phyloP scores from a whole-genome alignment of 2,113 vertebrate genomes.

The Gavialis gangeticus region DNA sequence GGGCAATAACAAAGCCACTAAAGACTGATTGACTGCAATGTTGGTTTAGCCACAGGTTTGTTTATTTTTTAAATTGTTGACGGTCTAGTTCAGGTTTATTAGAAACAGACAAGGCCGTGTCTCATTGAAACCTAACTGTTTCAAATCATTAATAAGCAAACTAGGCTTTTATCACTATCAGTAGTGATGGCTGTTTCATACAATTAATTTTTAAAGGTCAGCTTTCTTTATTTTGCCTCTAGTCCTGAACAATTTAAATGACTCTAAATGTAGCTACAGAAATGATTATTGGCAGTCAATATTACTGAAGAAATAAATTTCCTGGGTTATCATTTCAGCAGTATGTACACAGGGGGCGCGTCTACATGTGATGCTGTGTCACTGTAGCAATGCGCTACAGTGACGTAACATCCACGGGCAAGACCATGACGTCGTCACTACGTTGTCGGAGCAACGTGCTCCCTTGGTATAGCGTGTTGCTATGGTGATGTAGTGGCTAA shows the following conservation, averaged over 20 bases:
- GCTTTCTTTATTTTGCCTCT: constrained; percentile 56
- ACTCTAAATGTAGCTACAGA: constrained; percentile 46
- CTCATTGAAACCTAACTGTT: constrained; percentile 11
- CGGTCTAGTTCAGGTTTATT: background rate
- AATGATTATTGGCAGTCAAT: constrained; percentile 52
- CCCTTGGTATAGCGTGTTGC: no score
- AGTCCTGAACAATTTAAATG: constrained; percentile 61
- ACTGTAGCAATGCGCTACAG: no score
- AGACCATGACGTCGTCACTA: no score
- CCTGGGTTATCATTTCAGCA: constrained; percentile 60
- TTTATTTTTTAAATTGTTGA: constrained; percentile 28
- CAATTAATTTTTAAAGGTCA: constrained; percentile 48
- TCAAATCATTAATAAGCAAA: background rate
- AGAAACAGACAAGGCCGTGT: background rate
- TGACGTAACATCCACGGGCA: no score
- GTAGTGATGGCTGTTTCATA: background rate
- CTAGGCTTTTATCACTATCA: background rate
- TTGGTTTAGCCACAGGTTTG: constrained; percentile 29
- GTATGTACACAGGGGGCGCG: constrained; percentile 16
- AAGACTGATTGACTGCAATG: background rate
- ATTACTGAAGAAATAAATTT: constrained; percentile 57
- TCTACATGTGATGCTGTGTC: no score
- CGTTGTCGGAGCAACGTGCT: no score
- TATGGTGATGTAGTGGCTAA: no score
- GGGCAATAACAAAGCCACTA: constrained; percentile 9